phyloP scores from a whole-genome alignment of 2,888 invertebrate species.

The Portevinia maculata region DNA sequence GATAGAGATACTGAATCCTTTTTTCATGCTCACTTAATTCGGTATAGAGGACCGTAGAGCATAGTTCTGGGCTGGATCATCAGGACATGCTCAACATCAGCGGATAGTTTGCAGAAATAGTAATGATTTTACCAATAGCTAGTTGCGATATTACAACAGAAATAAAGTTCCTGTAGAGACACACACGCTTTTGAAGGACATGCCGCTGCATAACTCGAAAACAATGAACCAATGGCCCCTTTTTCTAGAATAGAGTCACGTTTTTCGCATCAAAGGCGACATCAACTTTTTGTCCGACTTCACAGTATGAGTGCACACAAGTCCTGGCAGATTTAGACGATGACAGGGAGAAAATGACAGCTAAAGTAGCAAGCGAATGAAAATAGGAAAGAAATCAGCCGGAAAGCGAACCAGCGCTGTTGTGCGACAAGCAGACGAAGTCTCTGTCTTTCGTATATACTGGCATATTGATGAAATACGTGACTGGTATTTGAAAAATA shows the following conservation, averaged over 20 bases:
- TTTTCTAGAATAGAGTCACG: constrained; percentile 67
- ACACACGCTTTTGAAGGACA: constrained; percentile 61
- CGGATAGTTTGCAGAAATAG: constrained; percentile 55
- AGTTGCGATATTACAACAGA: constrained; percentile 59
- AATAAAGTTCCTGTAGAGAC: constrained; percentile 47
- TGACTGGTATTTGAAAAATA: constrained; percentile 61
- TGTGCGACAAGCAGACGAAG: constrained; percentile 21
- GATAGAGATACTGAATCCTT: constrained; percentile 23
- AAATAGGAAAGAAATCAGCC: constrained; percentile 62
- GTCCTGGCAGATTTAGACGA: constrained; percentile 18
- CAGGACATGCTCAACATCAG: constrained; percentile 52
- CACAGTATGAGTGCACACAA: constrained; percentile 18
- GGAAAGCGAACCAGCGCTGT: constrained; percentile 47
- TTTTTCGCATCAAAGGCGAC: constrained; percentile 68
- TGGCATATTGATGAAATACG: constrained; percentile 74
- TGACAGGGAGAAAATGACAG: constrained; percentile 7
- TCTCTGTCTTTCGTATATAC: constrained; percentile 62
- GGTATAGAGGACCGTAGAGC: background rate
- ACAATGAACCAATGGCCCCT: constrained; percentile 66
- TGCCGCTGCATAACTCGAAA: constrained; percentile 71
- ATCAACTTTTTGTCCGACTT: constrained; percentile 52
- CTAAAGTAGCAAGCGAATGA: constrained; percentile 43
- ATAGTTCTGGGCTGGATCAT: constrained; percentile 38
- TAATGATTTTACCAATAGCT: constrained; percentile 56
- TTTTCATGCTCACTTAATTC: constrained; percentile 14